phyloP scores from a whole-genome alignment of 2,113 vertebrate species.

The Leiothrix lutea region DNA sequence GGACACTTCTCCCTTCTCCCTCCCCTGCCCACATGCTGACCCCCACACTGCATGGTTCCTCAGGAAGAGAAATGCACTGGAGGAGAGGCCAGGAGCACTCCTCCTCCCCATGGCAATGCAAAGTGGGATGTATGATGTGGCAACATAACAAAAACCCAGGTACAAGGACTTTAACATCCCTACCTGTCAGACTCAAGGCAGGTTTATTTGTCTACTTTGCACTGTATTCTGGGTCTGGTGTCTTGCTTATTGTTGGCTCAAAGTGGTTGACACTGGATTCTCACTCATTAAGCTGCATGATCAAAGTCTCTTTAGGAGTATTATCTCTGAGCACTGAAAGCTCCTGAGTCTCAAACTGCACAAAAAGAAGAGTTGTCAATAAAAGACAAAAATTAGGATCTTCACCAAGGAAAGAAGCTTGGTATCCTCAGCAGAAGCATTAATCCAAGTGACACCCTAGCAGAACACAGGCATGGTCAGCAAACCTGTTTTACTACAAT shows the following conservation, averaged over 20 bases:
- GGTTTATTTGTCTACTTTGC: not conserved
- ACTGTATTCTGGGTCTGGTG: not conserved
- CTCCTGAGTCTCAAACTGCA: not conserved
- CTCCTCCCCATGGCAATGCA: not conserved
- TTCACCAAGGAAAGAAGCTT: not conserved
- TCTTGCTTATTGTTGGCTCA: not conserved
- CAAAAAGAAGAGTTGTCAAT: not conserved
- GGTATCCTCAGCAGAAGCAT: not conserved
- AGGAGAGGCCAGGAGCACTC: not conserved
- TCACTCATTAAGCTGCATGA: not conserved
- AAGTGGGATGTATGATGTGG: not conserved
- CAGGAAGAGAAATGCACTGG: not conserved
- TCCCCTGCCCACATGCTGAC: not conserved
- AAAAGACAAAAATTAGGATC: not conserved
- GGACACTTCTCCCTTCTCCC: not conserved
- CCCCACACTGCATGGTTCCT: not conserved
- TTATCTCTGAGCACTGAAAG: not conserved
- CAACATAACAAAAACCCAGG: not conserved
- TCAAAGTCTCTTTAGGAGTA: not conserved
- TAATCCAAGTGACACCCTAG: not conserved
- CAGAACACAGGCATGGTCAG: not conserved
- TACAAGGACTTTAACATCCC: not conserved
- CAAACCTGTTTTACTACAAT: not conserved
- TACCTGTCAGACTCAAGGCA: not conserved
- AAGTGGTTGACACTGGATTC: not conserved